phyloP scores from a whole-genome alignment of 2,888 invertebrate species.

The Selenia dentaria region DNA sequence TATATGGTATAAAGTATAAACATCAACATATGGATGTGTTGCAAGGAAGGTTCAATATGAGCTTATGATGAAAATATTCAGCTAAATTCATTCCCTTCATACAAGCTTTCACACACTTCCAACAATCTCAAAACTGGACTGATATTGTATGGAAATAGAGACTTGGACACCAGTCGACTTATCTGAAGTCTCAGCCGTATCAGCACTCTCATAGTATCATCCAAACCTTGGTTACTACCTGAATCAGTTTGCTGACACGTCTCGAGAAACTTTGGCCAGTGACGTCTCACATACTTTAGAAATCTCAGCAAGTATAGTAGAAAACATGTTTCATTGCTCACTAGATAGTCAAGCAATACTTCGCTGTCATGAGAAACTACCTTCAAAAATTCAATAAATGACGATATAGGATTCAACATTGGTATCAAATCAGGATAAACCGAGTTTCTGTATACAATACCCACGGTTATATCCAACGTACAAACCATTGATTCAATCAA shows the following conservation, averaged over 20 bases:
- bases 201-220: constrained; percentile 93
- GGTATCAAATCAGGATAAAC: constrained; percentile 91
- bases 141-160: constrained; percentile 95
- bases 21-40: too few species aligned
- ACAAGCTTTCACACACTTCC: constrained; percentile 93
- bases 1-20: background rate
- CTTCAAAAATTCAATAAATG: constrained; percentile 94
- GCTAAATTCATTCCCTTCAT: constrained; percentile 93
- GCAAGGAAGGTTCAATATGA: background rate
- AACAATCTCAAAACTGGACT: constrained; percentile 93
- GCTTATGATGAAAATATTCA: constrained; percentile 60
- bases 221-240: constrained; percentile 85
- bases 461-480: constrained; percentile 94
- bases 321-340: constrained; percentile 96
- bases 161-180: constrained; percentile 91
- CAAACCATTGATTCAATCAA: constrained; percentile 97
- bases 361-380: constrained; percentile 93
- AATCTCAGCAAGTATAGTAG: constrained; percentile 92
- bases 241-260: constrained; percentile 88
- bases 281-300: constrained; percentile 92
- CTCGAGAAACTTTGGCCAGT: constrained; percentile 92
- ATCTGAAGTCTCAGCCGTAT: constrained; percentile 92
- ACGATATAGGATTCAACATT: constrained; percentile 93
- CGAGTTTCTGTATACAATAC: constrained; percentile 92
- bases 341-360: constrained; percentile 92